These are phyloP conservation scores for Tragulus kanchil DNA, from an alignment of 2,113 vertebrate genomes.

Conservation along the genomic window DNA sequence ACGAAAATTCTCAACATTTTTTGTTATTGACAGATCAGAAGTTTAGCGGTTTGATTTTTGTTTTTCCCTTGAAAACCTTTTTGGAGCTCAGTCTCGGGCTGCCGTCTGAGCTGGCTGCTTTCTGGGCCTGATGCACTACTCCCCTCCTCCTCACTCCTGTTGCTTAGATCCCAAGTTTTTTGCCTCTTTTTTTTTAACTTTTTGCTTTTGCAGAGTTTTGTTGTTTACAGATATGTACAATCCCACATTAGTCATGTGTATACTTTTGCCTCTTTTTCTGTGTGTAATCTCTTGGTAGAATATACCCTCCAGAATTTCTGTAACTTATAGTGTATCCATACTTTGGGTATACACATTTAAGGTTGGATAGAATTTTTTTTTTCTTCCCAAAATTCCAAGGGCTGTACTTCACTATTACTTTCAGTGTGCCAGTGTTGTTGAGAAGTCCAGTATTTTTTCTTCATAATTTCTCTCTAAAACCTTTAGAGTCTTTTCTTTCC, in stretches of 20 bases:
- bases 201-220: no score
- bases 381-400: background rate
- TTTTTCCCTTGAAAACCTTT: background rate
- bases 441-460: background rate
- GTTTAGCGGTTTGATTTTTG: background rate
- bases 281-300: background rate
- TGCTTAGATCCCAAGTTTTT: background rate
- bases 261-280: no score
- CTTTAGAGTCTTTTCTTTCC: conserved; percentile 1
- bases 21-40: background rate
- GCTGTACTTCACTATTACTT: background rate
- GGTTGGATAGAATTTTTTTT: background rate
- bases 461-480: conserved; percentile 13
- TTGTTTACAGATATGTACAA: no score
- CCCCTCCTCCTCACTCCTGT: background rate
- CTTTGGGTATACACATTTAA: background rate
- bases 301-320: background rate
- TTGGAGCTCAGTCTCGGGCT: background rate
- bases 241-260: no score
- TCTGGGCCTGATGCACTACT: background rate
- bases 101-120: background rate
- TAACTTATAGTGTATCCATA: background rate
- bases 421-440: background rate
- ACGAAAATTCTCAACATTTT: background rate
- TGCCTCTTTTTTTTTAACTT: background rate